Evolutionary conservation across 2,888 invertebrate genomes (phyloP).

Genomic region (Agriopis marginaria): DNA sequence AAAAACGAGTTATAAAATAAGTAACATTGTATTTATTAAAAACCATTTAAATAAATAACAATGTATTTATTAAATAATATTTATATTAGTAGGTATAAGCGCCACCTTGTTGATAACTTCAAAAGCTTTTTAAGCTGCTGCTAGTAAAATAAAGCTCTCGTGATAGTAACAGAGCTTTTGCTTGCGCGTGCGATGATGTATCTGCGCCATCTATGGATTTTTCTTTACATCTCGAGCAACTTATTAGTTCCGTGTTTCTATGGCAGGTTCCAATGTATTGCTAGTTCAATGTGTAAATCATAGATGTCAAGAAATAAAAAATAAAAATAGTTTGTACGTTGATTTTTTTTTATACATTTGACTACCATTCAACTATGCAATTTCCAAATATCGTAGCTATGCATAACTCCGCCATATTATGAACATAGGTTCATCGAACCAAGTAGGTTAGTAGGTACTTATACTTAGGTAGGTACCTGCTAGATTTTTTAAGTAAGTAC

Average conservation of each 20-base stretch:
- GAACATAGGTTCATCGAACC: too few relatives aligned
- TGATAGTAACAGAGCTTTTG: background rate
- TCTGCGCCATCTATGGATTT: constrained; percentile 5
- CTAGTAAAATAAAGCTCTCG: background rate
- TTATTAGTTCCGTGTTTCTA: too few relatives aligned
- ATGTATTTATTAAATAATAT: background rate
- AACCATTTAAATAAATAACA: too few relatives aligned
- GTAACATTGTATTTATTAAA: too few relatives aligned
- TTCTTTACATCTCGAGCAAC: background rate
- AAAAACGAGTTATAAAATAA: too few relatives aligned
- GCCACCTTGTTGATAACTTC: constrained; percentile 13
- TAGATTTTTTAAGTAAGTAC: too few relatives aligned
- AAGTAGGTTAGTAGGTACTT: too few relatives aligned
- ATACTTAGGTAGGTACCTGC: too few relatives aligned
- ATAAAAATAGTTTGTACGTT: background rate
- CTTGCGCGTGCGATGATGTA: constrained; percentile 16
- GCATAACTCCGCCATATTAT: too few relatives aligned
- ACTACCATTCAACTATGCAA: too few relatives aligned
- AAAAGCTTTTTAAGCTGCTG: constrained; percentile 2
- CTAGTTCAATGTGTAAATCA: background rate
- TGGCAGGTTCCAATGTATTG: background rate
- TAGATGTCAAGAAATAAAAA: constrained; percentile 3
- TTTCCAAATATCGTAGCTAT: too few relatives aligned
- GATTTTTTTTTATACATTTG: too few relatives aligned
- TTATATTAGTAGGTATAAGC: background rate